Conservation (phyloP, 2,113 vertebrate genomes). For the Procavia capensis region DNA sequence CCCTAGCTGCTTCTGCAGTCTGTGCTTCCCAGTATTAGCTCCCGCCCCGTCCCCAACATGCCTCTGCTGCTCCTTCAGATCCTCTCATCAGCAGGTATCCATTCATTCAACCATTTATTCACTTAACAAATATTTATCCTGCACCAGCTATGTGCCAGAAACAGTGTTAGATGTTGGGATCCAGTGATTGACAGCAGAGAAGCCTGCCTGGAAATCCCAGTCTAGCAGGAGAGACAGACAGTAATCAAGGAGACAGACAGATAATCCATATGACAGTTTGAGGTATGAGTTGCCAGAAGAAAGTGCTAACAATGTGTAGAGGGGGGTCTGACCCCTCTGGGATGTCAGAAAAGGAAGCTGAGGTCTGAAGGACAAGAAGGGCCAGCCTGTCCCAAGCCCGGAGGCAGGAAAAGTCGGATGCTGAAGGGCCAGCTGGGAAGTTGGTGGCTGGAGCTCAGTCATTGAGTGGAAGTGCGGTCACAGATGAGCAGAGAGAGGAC, state of each 20-base stretch:
- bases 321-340: neutral
- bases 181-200: neutral
- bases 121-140: slow-evolving; percentile 52
- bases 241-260: neutral
- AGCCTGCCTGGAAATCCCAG: neutral
- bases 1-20: neutral
- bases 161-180: neutral
- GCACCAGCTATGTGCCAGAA: slow-evolving; percentile 41
- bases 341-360: neutral
- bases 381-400: rapidly evolving
- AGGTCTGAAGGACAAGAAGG: neutral
- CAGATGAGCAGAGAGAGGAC: neutral
- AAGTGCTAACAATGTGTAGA: neutral
- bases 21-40: neutral
- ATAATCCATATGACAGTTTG: neutral
- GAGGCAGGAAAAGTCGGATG: neutral
- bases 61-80: neutral
- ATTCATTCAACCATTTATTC: slow-evolving; percentile 6
- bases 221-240: neutral
- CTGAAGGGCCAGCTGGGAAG: neutral
- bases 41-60: rapidly evolving
- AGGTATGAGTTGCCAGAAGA: rapidly evolving
- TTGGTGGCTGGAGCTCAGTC: neutral
- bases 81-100: neutral
- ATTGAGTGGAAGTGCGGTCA: neutral